phyloP scores from a whole-genome alignment of 1,140 invertebrate genomes.

The Drosophila elegans region DNA sequence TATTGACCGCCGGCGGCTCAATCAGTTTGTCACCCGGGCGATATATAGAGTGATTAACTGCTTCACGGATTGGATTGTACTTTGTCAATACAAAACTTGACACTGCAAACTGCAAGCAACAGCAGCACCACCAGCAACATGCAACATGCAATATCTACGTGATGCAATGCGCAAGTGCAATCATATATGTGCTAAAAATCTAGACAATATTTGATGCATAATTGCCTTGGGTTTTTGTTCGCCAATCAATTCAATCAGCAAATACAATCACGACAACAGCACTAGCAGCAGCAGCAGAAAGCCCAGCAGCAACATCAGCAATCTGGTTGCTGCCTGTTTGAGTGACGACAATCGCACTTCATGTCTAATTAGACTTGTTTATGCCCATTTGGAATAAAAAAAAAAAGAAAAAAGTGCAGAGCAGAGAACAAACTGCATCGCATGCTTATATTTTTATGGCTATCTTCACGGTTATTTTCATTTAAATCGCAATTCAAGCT shows the following conservation, averaged over 20 bases:
- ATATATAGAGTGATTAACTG: constrained; percentile 83
- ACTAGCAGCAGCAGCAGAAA: constrained; percentile 3
- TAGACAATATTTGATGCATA: constrained; percentile 78
- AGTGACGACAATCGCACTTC: constrained; percentile 76
- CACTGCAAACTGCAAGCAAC: constrained; percentile 9
- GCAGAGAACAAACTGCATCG: constrained; percentile 25
- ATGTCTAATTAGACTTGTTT: constrained; percentile 83
- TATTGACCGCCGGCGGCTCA: constrained; percentile 76
- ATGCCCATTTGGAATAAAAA: constrained; percentile 75
- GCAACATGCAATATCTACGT: constrained; percentile 38
- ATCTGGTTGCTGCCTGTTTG: constrained; percentile 56
- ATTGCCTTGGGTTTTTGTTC: constrained; percentile 65
- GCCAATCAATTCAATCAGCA: constrained; percentile 76
- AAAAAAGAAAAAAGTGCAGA: background rate
- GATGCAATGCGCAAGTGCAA: constrained; percentile 58
- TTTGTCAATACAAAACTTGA: constrained; percentile 22
- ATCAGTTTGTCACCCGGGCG: constrained; percentile 77
- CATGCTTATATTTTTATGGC: constrained; percentile 60
- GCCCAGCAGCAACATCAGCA: constrained; percentile 20
- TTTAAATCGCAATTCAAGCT: constrained; percentile 80
- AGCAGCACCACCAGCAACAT: constrained; percentile 3
- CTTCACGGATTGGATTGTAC: constrained; percentile 59
- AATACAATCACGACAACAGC: constrained; percentile 53
- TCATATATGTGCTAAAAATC: constrained; percentile 67
- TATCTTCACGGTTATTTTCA: constrained; percentile 83